A percentile compares a stretch with the other conserved stretches of the same genome.
Evolutionary conservation across 2,888 invertebrate species (phyloP).

Genomic region (Spisula solida): DNA sequence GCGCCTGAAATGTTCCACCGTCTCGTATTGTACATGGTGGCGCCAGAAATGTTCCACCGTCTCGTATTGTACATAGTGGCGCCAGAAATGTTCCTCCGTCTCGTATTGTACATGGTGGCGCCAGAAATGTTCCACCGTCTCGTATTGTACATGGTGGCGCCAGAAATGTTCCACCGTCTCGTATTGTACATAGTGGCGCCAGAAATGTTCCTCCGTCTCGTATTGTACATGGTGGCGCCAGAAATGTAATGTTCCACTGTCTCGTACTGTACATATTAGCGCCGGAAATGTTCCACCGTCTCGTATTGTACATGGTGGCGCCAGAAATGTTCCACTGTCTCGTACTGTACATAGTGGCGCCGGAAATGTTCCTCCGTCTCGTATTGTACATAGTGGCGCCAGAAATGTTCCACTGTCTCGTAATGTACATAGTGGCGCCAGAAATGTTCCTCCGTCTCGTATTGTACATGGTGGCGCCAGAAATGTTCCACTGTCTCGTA

Average conservation of each 20-base stretch:
- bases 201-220: background rate
- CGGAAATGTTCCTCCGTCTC: no score
- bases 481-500: no score
- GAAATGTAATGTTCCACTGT: background rate
- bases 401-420: background rate
- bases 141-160: no score
- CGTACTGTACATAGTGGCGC: background rate
- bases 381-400: no score
- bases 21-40: no score
- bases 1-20: no score
- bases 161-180: background rate
- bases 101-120: background rate
- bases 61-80: background rate
- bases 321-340: background rate
- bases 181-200: background rate
- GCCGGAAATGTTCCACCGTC: no score
- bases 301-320: no score
- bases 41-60: background rate
- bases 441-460: background rate
- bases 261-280: background rate
- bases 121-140: no score
- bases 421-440: background rate
- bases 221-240: background rate
- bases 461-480: no score
- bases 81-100: background rate